Conservation (phyloP, 2,113 vertebrate species). For the Microcebus griseorufus region DNA sequence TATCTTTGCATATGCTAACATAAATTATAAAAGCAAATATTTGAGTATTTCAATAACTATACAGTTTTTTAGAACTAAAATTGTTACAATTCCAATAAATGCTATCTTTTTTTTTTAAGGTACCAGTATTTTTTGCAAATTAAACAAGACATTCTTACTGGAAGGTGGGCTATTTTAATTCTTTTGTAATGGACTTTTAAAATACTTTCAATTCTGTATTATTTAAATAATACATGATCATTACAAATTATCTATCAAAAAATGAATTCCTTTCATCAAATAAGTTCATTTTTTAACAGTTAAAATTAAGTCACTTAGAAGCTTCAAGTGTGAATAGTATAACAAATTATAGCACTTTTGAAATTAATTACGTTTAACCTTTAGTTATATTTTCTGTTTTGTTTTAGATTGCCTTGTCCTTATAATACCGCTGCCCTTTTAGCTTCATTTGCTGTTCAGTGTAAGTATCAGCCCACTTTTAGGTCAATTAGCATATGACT, state of each 20-base stretch:
- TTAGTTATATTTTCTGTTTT: slow-evolving; percentile 66
- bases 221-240: neutral
- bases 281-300: slow-evolving; percentile 52
- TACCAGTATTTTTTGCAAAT: slow-evolving; percentile 99
- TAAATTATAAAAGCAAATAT: slow-evolving; percentile 28
- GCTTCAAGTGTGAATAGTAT: slow-evolving; percentile 11
- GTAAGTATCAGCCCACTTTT: slow-evolving; percentile 88
- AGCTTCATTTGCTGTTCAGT: slow-evolving; percentile 97
- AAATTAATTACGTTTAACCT: slow-evolving; percentile 50
- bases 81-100: slow-evolving; percentile 51
- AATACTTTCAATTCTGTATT: slow-evolving; percentile 18
- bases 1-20: neutral
- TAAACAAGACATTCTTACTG: slow-evolving; percentile 96
- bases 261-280: slow-evolving; percentile 9
- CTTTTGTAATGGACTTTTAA: slow-evolving; percentile 53
- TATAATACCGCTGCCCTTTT: slow-evolving; percentile 96
- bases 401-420: slow-evolving; percentile 94
- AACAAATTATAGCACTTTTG: slow-evolving; percentile 50
- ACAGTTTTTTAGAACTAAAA: slow-evolving; percentile 3
- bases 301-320: slow-evolving; percentile 37
- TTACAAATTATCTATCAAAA: slow-evolving; percentile 26
- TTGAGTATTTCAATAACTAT: slow-evolving; percentile 21
- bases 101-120: slow-evolving; percentile 83
- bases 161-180: slow-evolving; percentile 89
- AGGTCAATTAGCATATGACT: neutral